Base-by-base conservation (phyloP, 2,113 vertebrate genomes). In the Pristiophorus japonicus region DNA sequence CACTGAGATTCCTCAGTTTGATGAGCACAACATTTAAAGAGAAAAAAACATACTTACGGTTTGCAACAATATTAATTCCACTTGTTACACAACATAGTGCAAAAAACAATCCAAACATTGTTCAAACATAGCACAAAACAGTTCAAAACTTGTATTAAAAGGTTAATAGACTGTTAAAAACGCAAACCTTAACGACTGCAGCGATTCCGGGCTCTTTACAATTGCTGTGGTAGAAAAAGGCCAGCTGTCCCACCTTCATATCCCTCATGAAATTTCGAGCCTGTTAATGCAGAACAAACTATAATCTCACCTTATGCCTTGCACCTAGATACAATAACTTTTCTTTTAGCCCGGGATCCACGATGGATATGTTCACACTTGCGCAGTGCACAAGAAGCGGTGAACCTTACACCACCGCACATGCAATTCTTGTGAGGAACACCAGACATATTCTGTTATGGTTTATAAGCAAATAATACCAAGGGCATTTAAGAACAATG, bases 211-310 rank as follows among this genome's bases (percentile, higher is more conserved):
- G 99, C 84, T 98, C 98, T 96, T 99, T 99, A 96, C 99, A 99
- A 97, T 99, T 99, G 95, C 99, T 99, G 97, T 99, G 99, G 97
- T 99, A 99, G 97, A 99, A 99, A 97, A 99, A 99, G 5, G 98
- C 98, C 96, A 97, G 95, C 94, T 99, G 98, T 10, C 97, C 98
- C 12, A 97, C 96, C 96, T 98, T 98, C 99, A 99, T 99, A 96
- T 98, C 97, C 96, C 98, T 98, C 97, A 99, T 98, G 96, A 99
- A 99, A 96, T 99, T 99, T 75, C 99, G 98, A 45, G 99, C 99
- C 99, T 99, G 96, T 94, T 88, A 95, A 47, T 30, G 59, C 27
- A 95, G 38, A 78, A 63, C 42, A 95, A 95, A 12, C 22, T 55
- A 38, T 38, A 63, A 42, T 70, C 27, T 67, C 42, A 34, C 94